These are phyloP conservation scores for Nothoprocta pentlandii DNA, from an alignment of 2,113 vertebrate genomes.

Conservation along the genomic window DNA sequence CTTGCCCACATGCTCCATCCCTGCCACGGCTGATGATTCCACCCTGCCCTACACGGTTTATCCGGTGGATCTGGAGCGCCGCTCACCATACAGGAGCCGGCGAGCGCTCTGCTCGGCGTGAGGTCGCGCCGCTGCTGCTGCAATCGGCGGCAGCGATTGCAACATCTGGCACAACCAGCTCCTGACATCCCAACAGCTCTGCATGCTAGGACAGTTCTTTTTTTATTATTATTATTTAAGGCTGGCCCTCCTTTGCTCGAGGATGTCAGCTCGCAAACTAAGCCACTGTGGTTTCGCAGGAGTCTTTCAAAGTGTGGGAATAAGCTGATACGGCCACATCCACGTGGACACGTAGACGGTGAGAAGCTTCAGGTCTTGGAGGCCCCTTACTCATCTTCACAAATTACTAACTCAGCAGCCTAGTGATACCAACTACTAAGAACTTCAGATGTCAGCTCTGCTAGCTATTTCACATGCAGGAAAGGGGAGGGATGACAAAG, in stretches of 20 bases:
- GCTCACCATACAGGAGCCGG: neutral
- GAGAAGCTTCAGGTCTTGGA: neutral
- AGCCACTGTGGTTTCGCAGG: neutral
- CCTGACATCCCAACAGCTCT: constrained; percentile 1
- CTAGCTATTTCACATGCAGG: neutral
- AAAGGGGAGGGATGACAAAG: neutral
- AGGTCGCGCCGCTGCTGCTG: constrained; percentile 4
- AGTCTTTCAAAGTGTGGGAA: neutral
- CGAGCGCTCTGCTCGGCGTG: neutral
- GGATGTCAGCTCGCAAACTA: neutral
- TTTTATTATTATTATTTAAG: neutral
- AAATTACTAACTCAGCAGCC: constrained; percentile 7
- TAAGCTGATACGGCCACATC: neutral
- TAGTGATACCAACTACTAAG: neutral
- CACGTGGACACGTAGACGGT: neutral
- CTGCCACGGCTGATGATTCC: neutral
- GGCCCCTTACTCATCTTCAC: neutral
- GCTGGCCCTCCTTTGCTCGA: neutral
- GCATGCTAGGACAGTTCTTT: neutral
- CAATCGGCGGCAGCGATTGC: constrained; percentile 13
- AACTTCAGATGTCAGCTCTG: neutral
- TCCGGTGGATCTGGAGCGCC: neutral
- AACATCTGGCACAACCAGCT: constrained; percentile 21
- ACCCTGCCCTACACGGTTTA: neutral
- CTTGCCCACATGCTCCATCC: neutral